A percentile compares a stretch with the other conserved stretches of the same genome.
Conservation (phyloP, 1,140 invertebrate genomes). For the Sycobia sp. region DNA sequence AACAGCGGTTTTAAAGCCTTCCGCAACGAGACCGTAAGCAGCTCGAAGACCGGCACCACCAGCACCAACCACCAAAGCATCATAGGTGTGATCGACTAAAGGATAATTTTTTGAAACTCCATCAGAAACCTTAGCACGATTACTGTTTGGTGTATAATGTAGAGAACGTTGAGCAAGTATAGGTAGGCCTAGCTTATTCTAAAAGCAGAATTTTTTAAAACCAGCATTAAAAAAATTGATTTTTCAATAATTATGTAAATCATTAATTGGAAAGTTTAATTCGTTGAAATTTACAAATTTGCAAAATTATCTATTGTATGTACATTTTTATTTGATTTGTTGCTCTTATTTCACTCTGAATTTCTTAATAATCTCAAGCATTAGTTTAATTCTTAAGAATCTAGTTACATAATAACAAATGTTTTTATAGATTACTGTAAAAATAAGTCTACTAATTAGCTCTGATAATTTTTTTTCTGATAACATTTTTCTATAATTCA, state of each 20-base stretch:
- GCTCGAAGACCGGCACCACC: constrained; percentile 96
- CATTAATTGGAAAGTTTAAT: too few species aligned
- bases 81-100: constrained; percentile 93
- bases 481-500: too few species aligned
- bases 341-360: too few species aligned
- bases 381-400: too few species aligned
- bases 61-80: constrained; percentile 97
- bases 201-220: constrained; percentile 35
- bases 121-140: constrained; percentile 53
- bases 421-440: too few species aligned
- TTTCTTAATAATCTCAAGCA: too few species aligned
- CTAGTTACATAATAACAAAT: too few species aligned
- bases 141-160: constrained; percentile 50
- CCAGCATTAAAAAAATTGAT: neutral
- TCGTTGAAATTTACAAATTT: neutral
- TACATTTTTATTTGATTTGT: too few species aligned
- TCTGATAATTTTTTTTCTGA: too few species aligned
- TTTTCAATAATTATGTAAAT: too few species aligned
- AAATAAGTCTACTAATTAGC: too few species aligned
- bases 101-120: constrained; percentile 69
- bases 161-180: constrained; percentile 47
- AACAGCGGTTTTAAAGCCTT: constrained; percentile 96
- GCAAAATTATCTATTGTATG: too few species aligned
- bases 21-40: constrained; percentile 92
- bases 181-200: constrained; percentile 56